Evolutionary conservation across 2,113 vertebrate species (phyloP).

Genomic region (Erythrolamprus reginae): DNA sequence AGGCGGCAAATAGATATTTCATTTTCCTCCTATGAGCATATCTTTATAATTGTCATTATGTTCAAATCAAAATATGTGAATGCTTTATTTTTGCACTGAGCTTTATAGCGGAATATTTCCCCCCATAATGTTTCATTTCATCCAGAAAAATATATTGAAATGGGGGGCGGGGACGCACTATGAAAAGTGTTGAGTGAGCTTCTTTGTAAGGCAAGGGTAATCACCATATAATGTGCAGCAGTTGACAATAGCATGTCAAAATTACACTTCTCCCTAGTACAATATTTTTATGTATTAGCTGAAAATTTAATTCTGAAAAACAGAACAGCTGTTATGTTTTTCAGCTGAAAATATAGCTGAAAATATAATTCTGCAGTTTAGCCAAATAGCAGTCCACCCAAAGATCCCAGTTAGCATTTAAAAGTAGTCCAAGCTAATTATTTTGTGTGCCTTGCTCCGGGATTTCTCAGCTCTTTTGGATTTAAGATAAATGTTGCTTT

Average conservation of each 20-base stretch:
- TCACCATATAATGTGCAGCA: background rate
- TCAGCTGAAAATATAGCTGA: too few relatives aligned
- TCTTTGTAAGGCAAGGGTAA: background rate
- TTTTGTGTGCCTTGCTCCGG: constrained; percentile 17
- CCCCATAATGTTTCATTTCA: background rate
- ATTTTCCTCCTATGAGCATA: too few relatives aligned
- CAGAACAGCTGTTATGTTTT: too few relatives aligned
- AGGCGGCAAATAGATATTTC: background rate
- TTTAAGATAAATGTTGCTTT: constrained; percentile 53
- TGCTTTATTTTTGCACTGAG: background rate
- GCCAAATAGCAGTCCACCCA: constrained; percentile 28
- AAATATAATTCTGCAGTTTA: constrained; percentile 32
- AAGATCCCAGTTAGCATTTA: constrained; percentile 42
- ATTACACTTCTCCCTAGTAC: background rate
- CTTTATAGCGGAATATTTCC: background rate
- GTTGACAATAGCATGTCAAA: background rate
- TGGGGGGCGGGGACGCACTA: background rate
- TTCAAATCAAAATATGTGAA: background rate
- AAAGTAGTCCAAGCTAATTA: constrained; percentile 49
- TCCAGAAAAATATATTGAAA: background rate
- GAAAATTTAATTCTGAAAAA: constrained; percentile 16
- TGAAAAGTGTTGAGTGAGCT: background rate
- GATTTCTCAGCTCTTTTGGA: constrained; percentile 24
- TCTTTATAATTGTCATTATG: background rate
- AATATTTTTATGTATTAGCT: constrained; percentile 31